These are phyloP conservation scores for Melieria crassipennis DNA, from an alignment of 2,888 invertebrate genomes.

Conservation along the genomic window DNA sequence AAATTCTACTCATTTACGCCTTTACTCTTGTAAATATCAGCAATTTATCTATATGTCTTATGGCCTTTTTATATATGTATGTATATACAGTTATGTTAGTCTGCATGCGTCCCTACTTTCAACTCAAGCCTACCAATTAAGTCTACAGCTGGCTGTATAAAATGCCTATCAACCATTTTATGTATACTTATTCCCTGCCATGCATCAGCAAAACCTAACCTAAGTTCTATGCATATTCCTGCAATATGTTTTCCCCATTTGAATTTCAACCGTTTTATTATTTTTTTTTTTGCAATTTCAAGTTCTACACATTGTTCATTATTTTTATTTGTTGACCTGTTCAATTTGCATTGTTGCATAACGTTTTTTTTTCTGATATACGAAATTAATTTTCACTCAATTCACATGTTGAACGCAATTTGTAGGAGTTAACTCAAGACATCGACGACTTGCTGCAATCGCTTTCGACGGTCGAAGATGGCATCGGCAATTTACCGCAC, in stretches of 20 bases:
- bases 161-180: no score
- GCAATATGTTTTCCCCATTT: background rate
- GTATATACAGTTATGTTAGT: no score
- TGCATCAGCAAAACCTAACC: no score
- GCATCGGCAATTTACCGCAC: slow-evolving; percentile 75
- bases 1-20: no score
- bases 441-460: slow-evolving; percentile 77
- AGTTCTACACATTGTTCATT: background rate
- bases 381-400: slow-evolving; percentile 16
- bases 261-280: background rate
- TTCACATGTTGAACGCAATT: slow-evolving; percentile 33
- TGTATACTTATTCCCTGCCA: no score
- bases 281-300: background rate
- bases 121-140: no score
- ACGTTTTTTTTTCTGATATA: background rate
- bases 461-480: slow-evolving; percentile 74
- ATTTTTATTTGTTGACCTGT: background rate
- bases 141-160: no score
- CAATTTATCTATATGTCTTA: no score
- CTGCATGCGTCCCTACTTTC: no score
- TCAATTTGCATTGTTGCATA: background rate
- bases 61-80: no score
- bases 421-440: slow-evolving; percentile 73
- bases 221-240: no score
- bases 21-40: no score